phyloP scores from a whole-genome alignment of 2,113 vertebrate species.

The Genyomyrus donnyi region DNA sequence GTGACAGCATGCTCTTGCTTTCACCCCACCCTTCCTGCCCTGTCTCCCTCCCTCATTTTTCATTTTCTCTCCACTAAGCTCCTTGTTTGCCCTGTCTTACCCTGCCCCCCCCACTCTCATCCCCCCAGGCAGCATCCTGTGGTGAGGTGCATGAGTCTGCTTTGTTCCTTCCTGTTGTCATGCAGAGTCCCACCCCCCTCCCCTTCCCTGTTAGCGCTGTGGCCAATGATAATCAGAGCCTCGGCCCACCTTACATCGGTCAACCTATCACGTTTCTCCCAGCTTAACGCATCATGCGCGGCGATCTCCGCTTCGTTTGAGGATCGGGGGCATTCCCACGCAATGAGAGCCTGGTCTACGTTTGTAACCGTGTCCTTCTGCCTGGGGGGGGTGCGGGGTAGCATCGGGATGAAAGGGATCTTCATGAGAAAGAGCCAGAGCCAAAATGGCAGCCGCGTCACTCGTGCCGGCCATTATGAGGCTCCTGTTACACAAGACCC shows the following conservation, averaged over 20 bases:
- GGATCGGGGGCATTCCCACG: neutral
- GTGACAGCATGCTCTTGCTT: neutral
- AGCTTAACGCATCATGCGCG: neutral
- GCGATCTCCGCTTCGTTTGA: neutral
- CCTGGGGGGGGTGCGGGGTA: neutral
- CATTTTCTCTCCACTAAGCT: neutral
- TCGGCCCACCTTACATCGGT: neutral
- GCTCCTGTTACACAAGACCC: neutral
- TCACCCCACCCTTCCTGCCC: neutral
- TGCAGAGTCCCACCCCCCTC: neutral
- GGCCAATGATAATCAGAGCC: conserved; percentile 4
- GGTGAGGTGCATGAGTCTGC: neutral
- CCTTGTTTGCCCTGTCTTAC: neutral
- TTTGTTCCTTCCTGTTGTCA: conserved; percentile 11
- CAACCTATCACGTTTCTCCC: neutral
- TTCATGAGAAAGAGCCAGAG: neutral
- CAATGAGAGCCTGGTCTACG: neutral
- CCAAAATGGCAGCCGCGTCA: neutral
- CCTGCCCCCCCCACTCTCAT: neutral
- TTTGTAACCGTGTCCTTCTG: neutral
- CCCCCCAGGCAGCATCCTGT: neutral
- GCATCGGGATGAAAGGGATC: neutral
- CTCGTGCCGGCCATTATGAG: neutral
- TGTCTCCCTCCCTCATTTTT: neutral
- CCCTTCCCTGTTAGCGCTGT: neutral